Conservation (phyloP, 1,140 invertebrate species). For the Brachionus sp. region DNA sequence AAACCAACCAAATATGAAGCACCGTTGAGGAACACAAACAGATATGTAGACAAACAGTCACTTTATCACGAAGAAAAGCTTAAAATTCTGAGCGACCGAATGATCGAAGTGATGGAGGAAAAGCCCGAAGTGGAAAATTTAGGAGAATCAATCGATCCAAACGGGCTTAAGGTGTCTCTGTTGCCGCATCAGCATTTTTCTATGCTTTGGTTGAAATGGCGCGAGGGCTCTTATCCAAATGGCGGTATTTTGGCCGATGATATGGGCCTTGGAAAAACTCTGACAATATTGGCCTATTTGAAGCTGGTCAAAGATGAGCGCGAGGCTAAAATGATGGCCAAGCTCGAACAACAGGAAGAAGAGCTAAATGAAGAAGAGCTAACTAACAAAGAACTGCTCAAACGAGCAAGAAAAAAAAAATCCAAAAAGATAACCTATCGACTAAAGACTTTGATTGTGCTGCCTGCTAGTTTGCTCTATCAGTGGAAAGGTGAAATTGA, state of each 20-base stretch:
- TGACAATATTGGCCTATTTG: conserved; percentile 95
- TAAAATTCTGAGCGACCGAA: conserved; percentile 1
- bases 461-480: conserved; percentile 70
- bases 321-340: conserved; percentile 60
- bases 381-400: conserved; percentile 46
- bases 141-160: neutral
- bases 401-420: neutral
- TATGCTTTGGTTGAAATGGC: conserved; percentile 80
- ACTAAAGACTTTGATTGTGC: conserved; percentile 72
- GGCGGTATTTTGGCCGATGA: conserved; percentile 97
- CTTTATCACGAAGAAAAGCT: conserved; percentile 2
- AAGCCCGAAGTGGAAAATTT: conserved; percentile 5
- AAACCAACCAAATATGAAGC: conserved; percentile 19
- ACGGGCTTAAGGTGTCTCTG: conserved; percentile 61
- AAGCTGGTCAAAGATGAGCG: conserved; percentile 92
- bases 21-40: neutral
- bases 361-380: conserved; percentile 48
- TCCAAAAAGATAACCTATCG: conserved; percentile 14
- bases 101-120: conserved; percentile 32
- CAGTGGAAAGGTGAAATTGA: conserved; percentile 83
- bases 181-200: conserved; percentile 83
- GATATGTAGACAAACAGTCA: neutral
- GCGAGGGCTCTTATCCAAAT: conserved; percentile 74
- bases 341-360: conserved; percentile 69
- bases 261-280: conserved; percentile 97